Evolutionary conservation across 2,113 vertebrate genomes (phyloP), one percentile per base, ranked within the genome.

Genomic region (Urocynchramus pylzowi): DNA sequence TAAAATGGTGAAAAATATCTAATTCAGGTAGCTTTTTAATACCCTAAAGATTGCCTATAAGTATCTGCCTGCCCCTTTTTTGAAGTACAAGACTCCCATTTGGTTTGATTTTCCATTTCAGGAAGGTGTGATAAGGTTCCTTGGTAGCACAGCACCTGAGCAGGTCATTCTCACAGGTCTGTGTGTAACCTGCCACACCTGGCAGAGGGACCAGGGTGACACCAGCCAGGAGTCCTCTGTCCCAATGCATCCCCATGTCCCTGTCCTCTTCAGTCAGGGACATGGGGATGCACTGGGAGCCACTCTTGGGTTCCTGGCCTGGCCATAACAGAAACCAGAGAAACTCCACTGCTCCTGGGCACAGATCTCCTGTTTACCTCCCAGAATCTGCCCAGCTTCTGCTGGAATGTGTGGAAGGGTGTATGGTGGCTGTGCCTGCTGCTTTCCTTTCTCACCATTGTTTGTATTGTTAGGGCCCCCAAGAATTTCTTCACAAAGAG

Each of bases 321-420:
- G 44, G 27, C 47, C 45, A 6, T 3, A 13, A 3, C 19, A 57
- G 44, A 42, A 41, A 27, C 16, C 61, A 53, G 7, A 35, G 14
- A 75, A 35, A 28, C 9, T 16, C 30, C 47, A 17, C 35, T 17
- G 21, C 19, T 80, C 1, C 57, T 61, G 35, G 68, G 24, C 45
- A 22, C 23, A 61, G 26, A 81, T 24, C 28, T 39, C 20, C 20
- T 16, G 11, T 47, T 78, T 12, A 3, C 31, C 16, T 30, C 26
- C 11, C 26, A 18, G n/a, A 53, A 8, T 16, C 26, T 71, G n/a
- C 6, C 23, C 23, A 33, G 2, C 61, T 65, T 39, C 52, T 84
- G 10, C 30, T 64, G 3, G 22, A 26, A 11, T 2, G 1, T 42
- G 44, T 64, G 67, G 11, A 22, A 83, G 20, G 50, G 3, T 0